Evolutionary conservation across 2,113 vertebrate genomes (phyloP).

Genomic region (Progne subis): DNA sequence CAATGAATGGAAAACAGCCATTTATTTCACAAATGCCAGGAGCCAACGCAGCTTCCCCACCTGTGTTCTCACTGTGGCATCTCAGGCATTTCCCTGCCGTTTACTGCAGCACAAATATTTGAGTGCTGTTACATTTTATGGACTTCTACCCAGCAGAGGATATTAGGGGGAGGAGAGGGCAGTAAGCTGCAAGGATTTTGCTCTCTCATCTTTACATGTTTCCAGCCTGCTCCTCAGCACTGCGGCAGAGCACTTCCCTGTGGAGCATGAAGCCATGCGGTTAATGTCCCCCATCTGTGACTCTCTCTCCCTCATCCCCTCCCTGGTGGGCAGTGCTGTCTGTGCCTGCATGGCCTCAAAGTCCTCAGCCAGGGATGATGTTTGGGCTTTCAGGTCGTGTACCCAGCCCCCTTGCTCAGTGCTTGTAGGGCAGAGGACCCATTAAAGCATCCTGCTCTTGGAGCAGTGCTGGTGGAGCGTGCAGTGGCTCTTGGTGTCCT

Average conservation of each 20-base stretch:
- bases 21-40: not conserved
- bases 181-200: not conserved
- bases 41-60: not conserved
- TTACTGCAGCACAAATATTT: not conserved
- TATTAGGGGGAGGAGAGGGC: not conserved
- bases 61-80: not conserved
- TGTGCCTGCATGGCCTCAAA: not conserved
- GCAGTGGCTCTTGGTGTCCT: not conserved
- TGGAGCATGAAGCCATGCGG: not conserved
- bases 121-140: not conserved
- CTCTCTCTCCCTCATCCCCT: not conserved
- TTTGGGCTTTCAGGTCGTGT: not conserved
- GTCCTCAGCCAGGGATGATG: accelerated
- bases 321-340: not conserved
- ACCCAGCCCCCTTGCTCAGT: not conserved
- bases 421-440: not conserved
- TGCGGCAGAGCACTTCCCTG: not conserved
- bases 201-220: not conserved
- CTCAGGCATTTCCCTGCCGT: not conserved
- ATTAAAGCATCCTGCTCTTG: not conserved
- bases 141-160: not conserved
- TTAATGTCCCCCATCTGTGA: slow-evolving; percentile 43
- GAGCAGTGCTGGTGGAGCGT: not conserved
- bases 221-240: not conserved
- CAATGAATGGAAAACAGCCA: not conserved